Conservation (phyloP, 2,113 vertebrate species). For the Melanerpes aurifrons region DNA sequence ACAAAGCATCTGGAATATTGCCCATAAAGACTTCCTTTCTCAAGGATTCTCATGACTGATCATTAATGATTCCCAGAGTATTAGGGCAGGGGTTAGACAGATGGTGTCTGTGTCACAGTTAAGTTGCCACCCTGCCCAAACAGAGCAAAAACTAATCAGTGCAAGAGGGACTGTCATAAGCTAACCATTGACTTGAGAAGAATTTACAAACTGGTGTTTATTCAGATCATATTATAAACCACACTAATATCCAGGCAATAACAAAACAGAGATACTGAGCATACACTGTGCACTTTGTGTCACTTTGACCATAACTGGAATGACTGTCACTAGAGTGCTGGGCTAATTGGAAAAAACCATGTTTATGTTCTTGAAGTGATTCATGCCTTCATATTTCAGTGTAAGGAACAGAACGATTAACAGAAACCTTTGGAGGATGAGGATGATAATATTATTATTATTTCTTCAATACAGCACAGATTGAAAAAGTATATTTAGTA, state of each 20-base stretch:
- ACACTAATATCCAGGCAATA: neutral
- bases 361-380: neutral
- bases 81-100: neutral
- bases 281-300: too few species aligned
- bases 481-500: neutral
- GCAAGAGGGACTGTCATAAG: neutral
- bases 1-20: neutral
- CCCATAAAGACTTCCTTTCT: neutral
- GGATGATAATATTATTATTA: neutral
- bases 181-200: neutral
- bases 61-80: neutral
- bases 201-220: neutral
- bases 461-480: neutral
- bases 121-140: neutral
- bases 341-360: neutral
- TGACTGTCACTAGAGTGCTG: neutral
- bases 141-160: neutral
- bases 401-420: neutral
- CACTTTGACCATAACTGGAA: neutral
- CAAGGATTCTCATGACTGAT: neutral
- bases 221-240: neutral
- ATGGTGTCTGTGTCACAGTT: neutral
- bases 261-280: neutral
- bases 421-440: neutral
- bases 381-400: neutral